Percentiles rank a stretch among this genome's conserved stretches.
Evolutionary conservation across 2,888 invertebrate genomes (phyloP).

Genomic region (Azorinus chamasolen): DNA sequence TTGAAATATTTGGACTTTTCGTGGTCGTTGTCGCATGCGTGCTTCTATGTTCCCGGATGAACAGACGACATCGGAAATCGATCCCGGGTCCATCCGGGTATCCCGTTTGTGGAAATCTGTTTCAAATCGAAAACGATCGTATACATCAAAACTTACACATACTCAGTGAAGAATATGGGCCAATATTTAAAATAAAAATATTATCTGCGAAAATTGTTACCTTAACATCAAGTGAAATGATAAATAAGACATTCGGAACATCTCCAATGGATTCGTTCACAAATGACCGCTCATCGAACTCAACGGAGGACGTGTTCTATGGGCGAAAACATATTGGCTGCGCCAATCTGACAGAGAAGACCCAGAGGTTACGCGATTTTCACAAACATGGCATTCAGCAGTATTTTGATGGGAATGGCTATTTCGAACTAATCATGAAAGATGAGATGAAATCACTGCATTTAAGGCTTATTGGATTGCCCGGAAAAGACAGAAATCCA

Average conservation of each 20-base stretch:
- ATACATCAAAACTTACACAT: conserved; percentile 43
- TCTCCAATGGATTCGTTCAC: conserved; percentile 29
- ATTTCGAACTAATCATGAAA: conserved; percentile 26
- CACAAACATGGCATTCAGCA: conserved; percentile 34
- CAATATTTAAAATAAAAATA: conserved; percentile 40
- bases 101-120: conserved; percentile 47
- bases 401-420: conserved; percentile 33
- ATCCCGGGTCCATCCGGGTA: conserved; percentile 50
- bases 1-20: too few relatives aligned
- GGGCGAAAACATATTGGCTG: conserved; percentile 59
- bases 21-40: background rate
- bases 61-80: conserved; percentile 21
- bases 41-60: conserved; percentile 20
- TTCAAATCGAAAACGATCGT: conserved; percentile 45
- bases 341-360: conserved; percentile 46
- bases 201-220: conserved; percentile 38
- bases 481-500: conserved; percentile 32
- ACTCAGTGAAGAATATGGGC: conserved; percentile 48
- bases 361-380: conserved; percentile 44
- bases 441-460: conserved; percentile 34
- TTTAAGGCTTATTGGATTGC: conserved; percentile 26
- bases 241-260: conserved; percentile 33
- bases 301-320: conserved; percentile 49
- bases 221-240: conserved; percentile 29
- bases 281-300: conserved; percentile 54